Conservation (phyloP, 2,888 invertebrate genomes). For the Zhuqinia jingwanae region DNA sequence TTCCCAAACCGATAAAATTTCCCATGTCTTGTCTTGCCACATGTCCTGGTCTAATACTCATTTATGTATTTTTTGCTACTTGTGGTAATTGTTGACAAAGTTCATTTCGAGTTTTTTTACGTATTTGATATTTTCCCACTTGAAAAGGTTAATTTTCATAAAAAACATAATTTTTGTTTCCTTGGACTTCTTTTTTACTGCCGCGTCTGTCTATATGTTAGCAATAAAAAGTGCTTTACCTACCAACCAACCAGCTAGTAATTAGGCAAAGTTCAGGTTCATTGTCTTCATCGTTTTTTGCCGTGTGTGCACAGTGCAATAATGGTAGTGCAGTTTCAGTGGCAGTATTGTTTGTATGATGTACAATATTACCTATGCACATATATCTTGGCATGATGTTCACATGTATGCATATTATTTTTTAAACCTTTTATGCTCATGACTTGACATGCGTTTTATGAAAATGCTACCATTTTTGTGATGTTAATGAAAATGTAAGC, state of each 20-base stretch:
- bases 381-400: too few species aligned
- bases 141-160: constrained; percentile 28
- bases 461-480: too few species aligned
- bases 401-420: too few species aligned
- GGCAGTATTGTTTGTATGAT: too few species aligned
- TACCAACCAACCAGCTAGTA: not conserved
- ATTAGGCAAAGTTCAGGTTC: constrained; percentile 50
- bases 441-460: too few species aligned
- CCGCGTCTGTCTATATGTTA: not conserved
- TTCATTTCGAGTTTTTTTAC: constrained; percentile 10
- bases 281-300: constrained; percentile 44
- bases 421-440: too few species aligned
- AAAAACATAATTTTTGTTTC: constrained; percentile 14
- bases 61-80: not conserved
- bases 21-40: constrained; percentile 12
- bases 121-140: constrained; percentile 18
- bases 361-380: too few species aligned
- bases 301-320: too few species aligned
- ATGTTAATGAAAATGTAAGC: too few species aligned
- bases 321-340: too few species aligned
- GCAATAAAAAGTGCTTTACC: not conserved
- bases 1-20: constrained; percentile 40
- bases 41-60: too few species aligned
- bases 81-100: constrained; percentile 25
- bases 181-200: constrained; percentile 11